These are phyloP conservation scores for Hylia prasina DNA, from an alignment of 2,113 vertebrate genomes.

Conservation along the genomic window DNA sequence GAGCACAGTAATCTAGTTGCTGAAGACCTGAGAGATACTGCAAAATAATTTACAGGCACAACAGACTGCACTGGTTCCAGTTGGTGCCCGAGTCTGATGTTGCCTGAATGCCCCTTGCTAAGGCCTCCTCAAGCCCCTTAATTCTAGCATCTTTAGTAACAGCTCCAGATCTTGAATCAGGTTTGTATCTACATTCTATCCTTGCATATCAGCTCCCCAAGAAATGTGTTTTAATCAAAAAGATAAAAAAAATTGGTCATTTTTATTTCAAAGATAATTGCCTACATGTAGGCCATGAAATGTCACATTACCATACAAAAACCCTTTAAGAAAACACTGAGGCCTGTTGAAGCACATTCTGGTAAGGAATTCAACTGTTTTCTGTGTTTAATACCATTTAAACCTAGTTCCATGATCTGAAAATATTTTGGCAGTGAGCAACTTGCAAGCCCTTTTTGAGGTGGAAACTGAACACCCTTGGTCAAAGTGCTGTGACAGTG, in stretches of 20 bases:
- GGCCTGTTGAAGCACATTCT: neutral
- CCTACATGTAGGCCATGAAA: conserved; percentile 36
- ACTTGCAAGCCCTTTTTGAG: neutral
- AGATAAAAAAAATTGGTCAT: neutral
- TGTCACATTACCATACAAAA: conserved; percentile 67
- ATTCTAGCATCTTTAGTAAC: neutral
- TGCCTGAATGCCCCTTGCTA: neutral
- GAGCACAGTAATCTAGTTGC: neutral
- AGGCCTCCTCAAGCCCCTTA: neutral
- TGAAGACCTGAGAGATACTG: neutral
- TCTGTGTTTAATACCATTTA: neutral
- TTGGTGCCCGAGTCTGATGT: neutral
- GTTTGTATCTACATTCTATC: neutral
- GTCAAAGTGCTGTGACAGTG: neutral
- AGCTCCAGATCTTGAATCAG: neutral
- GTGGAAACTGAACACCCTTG: neutral
- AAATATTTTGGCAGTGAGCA: neutral
- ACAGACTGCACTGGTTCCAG: neutral
- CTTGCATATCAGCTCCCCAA: neutral
- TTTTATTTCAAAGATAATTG: conserved; percentile 50
- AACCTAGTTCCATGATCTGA: neutral
- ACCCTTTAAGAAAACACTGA: conserved; percentile 39
- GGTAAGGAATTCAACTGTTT: neutral
- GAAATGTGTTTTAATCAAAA: neutral
- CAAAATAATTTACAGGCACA: neutral